Percentiles rank a stretch among this genome's conserved stretches.
These are phyloP conservation scores for Pipa parva DNA, from an alignment of 2,113 vertebrate species.

Conservation along the genomic window DNA sequence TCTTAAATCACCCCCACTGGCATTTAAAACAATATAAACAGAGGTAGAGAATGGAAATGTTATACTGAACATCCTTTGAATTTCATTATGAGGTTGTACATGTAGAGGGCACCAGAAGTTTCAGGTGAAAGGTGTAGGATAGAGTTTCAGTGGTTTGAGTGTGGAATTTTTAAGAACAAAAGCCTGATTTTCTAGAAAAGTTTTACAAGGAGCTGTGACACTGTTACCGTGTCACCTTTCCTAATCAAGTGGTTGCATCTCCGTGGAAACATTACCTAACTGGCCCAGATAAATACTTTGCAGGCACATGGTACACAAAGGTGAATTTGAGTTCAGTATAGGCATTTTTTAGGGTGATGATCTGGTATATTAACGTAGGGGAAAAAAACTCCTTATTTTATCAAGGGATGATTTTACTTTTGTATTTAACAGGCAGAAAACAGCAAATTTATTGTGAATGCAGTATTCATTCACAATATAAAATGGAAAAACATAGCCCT, in stretches of 20 bases:
- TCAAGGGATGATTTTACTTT: too few species aligned
- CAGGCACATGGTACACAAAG: neutral
- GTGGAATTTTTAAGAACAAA: conserved; percentile 6
- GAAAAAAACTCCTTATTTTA: too few species aligned
- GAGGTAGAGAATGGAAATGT: neutral
- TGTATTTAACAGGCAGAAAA: too few species aligned
- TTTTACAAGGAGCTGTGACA: conserved; percentile 13
- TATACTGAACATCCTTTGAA: neutral
- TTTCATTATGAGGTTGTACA: neutral
- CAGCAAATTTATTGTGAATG: too few species aligned
- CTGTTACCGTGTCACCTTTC: neutral
- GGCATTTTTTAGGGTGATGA: too few species aligned
- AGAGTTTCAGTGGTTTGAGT: neutral
- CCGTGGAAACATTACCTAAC: conserved; percentile 1
- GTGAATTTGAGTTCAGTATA: neutral
- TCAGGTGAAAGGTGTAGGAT: conserved; percentile 11
- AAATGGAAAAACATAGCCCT: too few species aligned
- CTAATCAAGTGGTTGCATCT: neutral
- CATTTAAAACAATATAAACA: neutral
- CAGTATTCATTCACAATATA: too few species aligned
- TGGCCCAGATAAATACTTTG: neutral
- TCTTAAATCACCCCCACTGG: neutral
- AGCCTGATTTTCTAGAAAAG: neutral
- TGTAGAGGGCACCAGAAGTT: neutral
- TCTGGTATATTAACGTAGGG: too few species aligned